A percentile compares a stretch with the other conserved stretches of the same genome.
Conservation (phyloP, 2,113 vertebrate genomes). For the Sphaerodactylus townsendi region DNA sequence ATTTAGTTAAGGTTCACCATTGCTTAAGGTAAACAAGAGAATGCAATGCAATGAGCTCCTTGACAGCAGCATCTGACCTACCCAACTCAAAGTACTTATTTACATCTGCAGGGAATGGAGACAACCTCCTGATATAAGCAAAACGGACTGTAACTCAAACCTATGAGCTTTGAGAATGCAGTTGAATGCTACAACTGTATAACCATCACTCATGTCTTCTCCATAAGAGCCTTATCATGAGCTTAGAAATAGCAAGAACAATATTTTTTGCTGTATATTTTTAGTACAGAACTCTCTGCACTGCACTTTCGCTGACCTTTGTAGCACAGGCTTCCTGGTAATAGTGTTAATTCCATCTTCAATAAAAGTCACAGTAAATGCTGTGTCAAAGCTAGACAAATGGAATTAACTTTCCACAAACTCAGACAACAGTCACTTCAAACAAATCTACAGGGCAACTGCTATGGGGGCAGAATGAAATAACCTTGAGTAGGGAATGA, state of each 20-base stretch:
- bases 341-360: constrained; percentile 28
- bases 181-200: neutral
- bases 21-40: neutral
- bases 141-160: neutral
- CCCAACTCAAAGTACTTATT: neutral
- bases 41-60: neutral
- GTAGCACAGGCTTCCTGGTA: constrained; percentile 19
- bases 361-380: constrained; percentile 1
- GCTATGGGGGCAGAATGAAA: neutral
- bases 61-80: neutral
- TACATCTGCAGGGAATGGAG: neutral
- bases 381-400: constrained; percentile 22
- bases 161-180: neutral
- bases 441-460: neutral
- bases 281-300: constrained; percentile 27
- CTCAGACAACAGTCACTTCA: constrained; percentile 10
- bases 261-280: constrained; percentile 30
- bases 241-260: constrained; percentile 26
- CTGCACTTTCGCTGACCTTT: constrained; percentile 28
- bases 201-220: constrained; percentile 5
- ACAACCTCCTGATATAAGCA: neutral
- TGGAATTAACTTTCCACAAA: constrained; percentile 8
- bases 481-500: neutral
- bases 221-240: constrained; percentile 25
- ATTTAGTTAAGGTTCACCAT: neutral